Base-by-base conservation (phyloP, 2,888 invertebrate genomes). In the Cryptocephalus primarius region DNA sequence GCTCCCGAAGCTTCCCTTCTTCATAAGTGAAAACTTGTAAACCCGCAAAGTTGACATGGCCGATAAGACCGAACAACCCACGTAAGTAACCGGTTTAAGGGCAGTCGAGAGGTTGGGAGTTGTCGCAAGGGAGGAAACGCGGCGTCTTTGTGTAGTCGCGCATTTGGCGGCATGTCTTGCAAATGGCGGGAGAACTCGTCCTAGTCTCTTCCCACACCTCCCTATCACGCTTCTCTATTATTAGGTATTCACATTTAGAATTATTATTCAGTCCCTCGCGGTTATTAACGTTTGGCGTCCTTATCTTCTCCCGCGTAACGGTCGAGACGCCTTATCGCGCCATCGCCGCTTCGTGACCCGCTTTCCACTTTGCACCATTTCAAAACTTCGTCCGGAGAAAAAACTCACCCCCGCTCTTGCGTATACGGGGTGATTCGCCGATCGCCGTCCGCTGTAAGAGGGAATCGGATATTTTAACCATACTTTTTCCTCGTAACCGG, bases 11-110 rank as follows among this genome's bases (percentile, higher is more conserved):
- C 55, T 59, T 54, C 42, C 52, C 52, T 41, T 42, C 46, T 50
- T 54, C 55, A 56, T 58, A 53, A 40, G 36, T 36, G 36, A 12
- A 11, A 36, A 36, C n/a, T 36, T 36, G 44, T 44, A 39, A 47
- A 52, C 53, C 52, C 55, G 52, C 57, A 58, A 45, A 46, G 39
- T 40, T 41, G 36, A 56, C 60, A 68, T 82, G 82, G 80, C 82
- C 71, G 82, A 82, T 71, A 70, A 69, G 53, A 70, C 63, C 53
- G 73, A 76, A 55, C 78, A 80, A 67, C 76, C 75, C 67, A 79
- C 78, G 82, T 82, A 75, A 82, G 82, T 80, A 64, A 45, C 48
- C 57, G 52, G 42, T 33, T 44, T 45, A 47, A 43, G 38, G 31
- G 42, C 39, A 42, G 40, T 38, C 33, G 34, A 46, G 13, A 36